Evolutionary conservation across 2,113 vertebrate genomes (phyloP), one percentile per base, ranked within the genome.

Genomic region (Sorex araneus): DNA sequence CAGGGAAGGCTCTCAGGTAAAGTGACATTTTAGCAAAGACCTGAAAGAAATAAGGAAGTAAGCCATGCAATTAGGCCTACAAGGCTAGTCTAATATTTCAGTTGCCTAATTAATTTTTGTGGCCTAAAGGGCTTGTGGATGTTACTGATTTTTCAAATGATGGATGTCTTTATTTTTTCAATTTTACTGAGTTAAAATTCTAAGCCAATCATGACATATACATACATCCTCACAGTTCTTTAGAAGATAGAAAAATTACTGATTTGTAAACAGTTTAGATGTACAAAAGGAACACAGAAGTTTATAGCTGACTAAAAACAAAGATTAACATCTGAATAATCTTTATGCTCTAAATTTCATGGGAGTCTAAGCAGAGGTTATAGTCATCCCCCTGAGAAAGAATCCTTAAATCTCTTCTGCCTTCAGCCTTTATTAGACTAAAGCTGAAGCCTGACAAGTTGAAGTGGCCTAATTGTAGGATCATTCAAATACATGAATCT

Each of bases 151-250:
- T 73, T 34, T 43, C 83, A 47, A 83, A 54, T 83, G 57, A 66
- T 34, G n/a, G 70, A 73, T 63, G 30, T 60, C 10, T 64, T 93
- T 32, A 10, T 75, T 70, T 50, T 40, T 75, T 32, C 36, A 63
- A 45, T 83, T 86, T 54, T 66, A 80, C 27, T 19, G 47, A 89
- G 27, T 92, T 63, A 50, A 27, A 69, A 84, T 40, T 71, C 28
- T 43, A 85, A 80, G 69, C 23, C n/a, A 86, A 36, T 32, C 57
- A 69, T 88, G n/a, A 69, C 76, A n/a, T n/a, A 89, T 2, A 13
- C 27, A 75, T 50, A 34, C 45, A 74, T 54, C 32, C 50, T 67
- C 40, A 60, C 10, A 63, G 57, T 92, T 23, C 28, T 15, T 50
- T 36, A n/a, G 86, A 87, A 83, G 21, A 34, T 30, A 50, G 9